phyloP scores from a whole-genome alignment of 1,140 invertebrate genomes.

The Diabrotica virgifera region DNA sequence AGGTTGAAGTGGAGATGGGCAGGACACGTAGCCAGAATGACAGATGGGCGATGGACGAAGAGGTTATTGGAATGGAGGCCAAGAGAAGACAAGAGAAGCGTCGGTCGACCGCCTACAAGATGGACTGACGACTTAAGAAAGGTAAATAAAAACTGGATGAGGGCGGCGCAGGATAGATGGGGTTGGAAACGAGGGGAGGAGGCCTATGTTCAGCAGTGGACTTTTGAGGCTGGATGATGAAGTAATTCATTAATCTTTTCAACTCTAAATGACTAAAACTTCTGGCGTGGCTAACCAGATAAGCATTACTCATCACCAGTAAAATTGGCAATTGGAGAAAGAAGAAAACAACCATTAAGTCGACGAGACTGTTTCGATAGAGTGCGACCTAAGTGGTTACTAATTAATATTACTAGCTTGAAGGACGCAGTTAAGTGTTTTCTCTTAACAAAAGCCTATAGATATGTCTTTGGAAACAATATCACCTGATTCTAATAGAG shows the following conservation, averaged over 20 bases:
- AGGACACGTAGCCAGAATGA: no score
- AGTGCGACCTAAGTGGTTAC: neutral
- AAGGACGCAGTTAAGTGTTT: neutral
- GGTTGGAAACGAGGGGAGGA: no score
- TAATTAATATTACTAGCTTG: neutral
- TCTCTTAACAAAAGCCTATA: conserved; percentile 37
- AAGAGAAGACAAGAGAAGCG: no score
- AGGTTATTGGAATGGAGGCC: no score
- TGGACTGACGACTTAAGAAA: no score
- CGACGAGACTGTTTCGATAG: neutral
- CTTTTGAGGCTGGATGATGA: no score
- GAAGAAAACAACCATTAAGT: neutral
- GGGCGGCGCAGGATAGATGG: no score
- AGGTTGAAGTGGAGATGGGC: no score
- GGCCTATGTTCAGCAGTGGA: no score
- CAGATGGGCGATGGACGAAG: no score
- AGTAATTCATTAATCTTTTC: neutral
- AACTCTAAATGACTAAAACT: conserved; percentile 24
- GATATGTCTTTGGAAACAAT: conserved; percentile 36
- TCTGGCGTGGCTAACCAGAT: conserved; percentile 45
- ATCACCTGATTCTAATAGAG: conserved; percentile 35
- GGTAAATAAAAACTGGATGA: no score
- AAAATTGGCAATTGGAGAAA: conserved; percentile 11
- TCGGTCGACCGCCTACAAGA: no score
- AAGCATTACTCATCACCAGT: conserved; percentile 34